Conservation (phyloP, 1,140 invertebrate genomes). For the Microplitis demolitor region DNA sequence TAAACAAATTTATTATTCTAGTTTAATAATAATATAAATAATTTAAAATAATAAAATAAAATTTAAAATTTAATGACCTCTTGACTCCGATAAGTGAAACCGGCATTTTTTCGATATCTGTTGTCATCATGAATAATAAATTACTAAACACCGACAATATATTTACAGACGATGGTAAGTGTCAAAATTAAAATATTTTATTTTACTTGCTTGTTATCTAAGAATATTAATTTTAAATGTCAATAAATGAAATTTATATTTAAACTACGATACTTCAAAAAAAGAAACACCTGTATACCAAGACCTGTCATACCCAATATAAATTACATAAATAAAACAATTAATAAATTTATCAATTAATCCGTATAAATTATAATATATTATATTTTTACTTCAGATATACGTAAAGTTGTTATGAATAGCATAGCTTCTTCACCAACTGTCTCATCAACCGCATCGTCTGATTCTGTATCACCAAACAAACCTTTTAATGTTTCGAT, state of each 20-base stretch:
- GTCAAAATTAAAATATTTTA: not conserved
- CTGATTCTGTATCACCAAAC: not conserved
- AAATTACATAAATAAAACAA: not conserved
- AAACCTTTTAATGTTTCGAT: conserved; percentile 2
- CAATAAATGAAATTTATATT: too few species aligned
- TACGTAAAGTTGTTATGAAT: conserved; percentile 17
- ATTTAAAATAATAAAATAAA: too few species aligned
- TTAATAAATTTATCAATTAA: not conserved
- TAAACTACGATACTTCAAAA: too few species aligned
- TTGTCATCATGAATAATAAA: not conserved
- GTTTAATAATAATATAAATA: too few species aligned
- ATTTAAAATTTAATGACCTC: too few species aligned
- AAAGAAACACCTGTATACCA: too few species aligned
- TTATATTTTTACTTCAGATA: not conserved
- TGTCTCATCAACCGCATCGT: not conserved
- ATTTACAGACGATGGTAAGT: not conserved
- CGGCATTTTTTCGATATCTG: not conserved
- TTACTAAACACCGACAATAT: not conserved
- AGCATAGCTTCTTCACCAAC: conserved; percentile 14
- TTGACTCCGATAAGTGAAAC: too few species aligned
- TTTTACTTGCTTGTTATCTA: not conserved
- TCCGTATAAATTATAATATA: not conserved
- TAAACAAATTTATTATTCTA: too few species aligned
- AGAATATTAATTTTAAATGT: not conserved
- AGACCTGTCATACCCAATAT: not conserved